Evolutionary conservation across 2,797 vertebrate species (phyloP).

Genomic region (Oryzias dopingdopingensis): DNA sequence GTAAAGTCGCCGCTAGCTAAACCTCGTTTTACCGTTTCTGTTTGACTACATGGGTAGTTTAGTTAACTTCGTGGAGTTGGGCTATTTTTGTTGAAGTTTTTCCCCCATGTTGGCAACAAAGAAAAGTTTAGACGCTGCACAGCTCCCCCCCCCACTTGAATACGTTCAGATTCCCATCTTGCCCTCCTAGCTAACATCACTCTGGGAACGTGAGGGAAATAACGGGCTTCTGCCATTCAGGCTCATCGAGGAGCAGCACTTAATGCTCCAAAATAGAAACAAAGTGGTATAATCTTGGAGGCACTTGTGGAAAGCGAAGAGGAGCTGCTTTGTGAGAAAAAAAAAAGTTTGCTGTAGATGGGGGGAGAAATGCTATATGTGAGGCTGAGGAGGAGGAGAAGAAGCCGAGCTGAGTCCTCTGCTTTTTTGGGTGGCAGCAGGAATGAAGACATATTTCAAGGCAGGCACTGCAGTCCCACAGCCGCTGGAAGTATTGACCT

Average conservation of each 20-base stretch:
- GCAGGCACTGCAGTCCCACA: constrained; percentile 67
- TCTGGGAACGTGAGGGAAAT: constrained; percentile 6
- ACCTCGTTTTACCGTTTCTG: constrained; percentile 1
- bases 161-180: neutral
- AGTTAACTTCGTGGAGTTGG: neutral
- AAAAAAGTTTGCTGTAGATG: constrained; percentile 39
- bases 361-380: constrained; percentile 22
- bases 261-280: constrained; percentile 28
- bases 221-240: constrained; percentile 21
- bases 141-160: neutral
- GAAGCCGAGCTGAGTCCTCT: constrained; percentile 21
- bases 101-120: neutral
- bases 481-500: constrained; percentile 78
- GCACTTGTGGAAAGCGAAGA: constrained; percentile 28
- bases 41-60: constrained; percentile 19
- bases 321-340: constrained; percentile 30
- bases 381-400: constrained; percentile 29
- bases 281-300: constrained; percentile 25
- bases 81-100: neutral
- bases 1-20: constrained; percentile 25
- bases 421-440: constrained; percentile 46
- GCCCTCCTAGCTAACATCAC: constrained; percentile 17
- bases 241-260: constrained; percentile 18
- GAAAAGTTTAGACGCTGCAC: constrained; percentile 13
- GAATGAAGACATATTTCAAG: constrained; percentile 68